These are phyloP conservation scores for Eulemur coronatus DNA, from an alignment of 2,797 vertebrate species.

Conservation along the genomic window DNA sequence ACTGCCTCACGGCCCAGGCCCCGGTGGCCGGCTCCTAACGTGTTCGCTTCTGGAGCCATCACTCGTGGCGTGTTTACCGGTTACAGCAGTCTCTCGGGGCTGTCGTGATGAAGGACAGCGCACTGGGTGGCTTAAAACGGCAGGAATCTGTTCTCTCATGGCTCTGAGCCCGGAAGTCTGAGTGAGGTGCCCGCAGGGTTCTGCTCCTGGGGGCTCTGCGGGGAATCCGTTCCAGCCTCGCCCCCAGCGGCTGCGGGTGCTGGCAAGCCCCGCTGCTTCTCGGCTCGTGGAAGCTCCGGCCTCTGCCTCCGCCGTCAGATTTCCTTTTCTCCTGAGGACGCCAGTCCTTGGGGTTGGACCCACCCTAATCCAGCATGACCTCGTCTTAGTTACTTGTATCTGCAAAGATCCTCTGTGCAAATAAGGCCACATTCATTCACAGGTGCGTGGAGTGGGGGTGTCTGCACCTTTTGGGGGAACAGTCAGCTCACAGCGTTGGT, in stretches of 20 bases:
- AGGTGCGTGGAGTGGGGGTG: background rate
- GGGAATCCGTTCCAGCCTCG: background rate
- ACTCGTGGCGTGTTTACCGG: rapidly evolving
- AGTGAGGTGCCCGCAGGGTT: background rate
- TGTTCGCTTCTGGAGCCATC: background rate
- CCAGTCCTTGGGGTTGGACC: background rate
- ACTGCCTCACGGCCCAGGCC: background rate
- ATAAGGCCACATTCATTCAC: background rate
- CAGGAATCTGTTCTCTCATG: rapidly evolving
- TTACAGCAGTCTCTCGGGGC: rapidly evolving
- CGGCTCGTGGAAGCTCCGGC: background rate
- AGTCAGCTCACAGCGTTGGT: background rate
- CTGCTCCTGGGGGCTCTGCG: background rate
- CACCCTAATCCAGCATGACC: background rate
- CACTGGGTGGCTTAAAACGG: background rate
- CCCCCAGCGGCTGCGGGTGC: background rate
- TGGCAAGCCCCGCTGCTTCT: background rate
- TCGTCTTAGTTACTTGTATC: too few species aligned
- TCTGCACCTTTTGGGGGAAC: background rate
- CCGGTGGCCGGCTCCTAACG: background rate
- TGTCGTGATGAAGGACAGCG: rapidly evolving
- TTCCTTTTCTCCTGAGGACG: background rate
- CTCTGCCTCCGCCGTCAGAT: too few species aligned
- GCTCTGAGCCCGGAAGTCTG: background rate
- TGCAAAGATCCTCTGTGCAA: background rate